Evolutionary conservation across 2,113 vertebrate species (phyloP), one percentile per base, ranked within the genome.

Genomic region (Pluvialis apricaria): DNA sequence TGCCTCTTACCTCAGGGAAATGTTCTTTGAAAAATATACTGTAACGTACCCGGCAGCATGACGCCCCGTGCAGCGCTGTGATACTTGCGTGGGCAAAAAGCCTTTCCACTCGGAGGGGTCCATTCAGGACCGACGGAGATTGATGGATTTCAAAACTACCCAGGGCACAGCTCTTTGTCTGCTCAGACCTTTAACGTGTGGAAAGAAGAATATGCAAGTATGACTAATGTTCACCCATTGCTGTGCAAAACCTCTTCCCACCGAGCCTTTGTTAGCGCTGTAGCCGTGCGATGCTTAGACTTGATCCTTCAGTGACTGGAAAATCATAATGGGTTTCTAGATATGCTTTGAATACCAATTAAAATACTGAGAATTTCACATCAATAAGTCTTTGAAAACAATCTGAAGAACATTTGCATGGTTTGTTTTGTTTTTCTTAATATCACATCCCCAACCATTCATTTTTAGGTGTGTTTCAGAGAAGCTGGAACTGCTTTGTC

Each of bases 171-270:
- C 34, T 82, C 84, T 94, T 96, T 96, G 84, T 96, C 70, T 88
- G 20, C 8, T 54, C 16, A 88, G 78, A 72, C 89, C 51, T 91
- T 70, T 73, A 44, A 79, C 21, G 0, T 55, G 62, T 47, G 66
- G 78, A 83, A 93, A 65, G 76, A 76, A 82, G 76, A 75, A 92
- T 82, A 61, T 55, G 51, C 25, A 21, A 88, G 80, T 81, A 93
- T 95, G 89, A 90, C 73, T 93, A 92, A 95, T 84, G 90, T 60
- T 94, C 51, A 88, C 60, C 57, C 70, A 70, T 73, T 76, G 82
- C 57, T 60, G 34, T 51, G 61, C 73, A 70, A 91, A 92, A 34
- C 29, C 73, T 91, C 51, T 92, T 86, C 86, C 83, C 44, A 55
- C 65, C 9, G 57, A 95, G 92, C 70, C 82, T 96, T 95, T 96